Evolutionary conservation across 2,113 vertebrate genomes (phyloP).

Genomic region (Puffinus mauretanicus): DNA sequence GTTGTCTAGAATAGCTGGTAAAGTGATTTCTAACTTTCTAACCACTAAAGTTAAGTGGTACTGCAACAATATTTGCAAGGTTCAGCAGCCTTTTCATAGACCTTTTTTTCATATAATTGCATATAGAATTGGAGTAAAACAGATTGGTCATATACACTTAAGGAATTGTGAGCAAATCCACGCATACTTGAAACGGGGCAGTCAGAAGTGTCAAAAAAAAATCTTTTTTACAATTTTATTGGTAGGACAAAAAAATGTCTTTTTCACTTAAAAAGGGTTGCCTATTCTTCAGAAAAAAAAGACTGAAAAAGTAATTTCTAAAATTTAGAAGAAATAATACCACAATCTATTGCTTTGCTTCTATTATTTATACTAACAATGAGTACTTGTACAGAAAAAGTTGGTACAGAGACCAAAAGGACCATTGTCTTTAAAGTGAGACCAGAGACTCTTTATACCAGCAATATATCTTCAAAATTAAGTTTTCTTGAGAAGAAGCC

Average conservation of each 20-base stretch:
- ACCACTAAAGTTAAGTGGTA: not conserved
- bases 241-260: not conserved
- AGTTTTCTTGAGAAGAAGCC: not conserved
- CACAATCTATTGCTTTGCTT: not conserved
- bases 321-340: not conserved
- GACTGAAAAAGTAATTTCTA: not conserved
- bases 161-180: not conserved
- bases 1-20: not conserved
- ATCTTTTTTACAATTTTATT: not conserved
- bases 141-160: not conserved
- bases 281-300: not conserved
- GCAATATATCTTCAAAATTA: not conserved
- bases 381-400: not conserved
- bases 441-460: not conserved
- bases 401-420: not conserved
- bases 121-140: not conserved
- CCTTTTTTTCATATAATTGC: not conserved
- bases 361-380: rapidly evolving
- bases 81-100: not conserved
- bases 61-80: not conserved
- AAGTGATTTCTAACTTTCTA: not conserved
- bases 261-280: not conserved
- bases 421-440: not conserved
- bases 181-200: rapidly evolving
- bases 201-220: not conserved